These are phyloP conservation scores for Mormyrus iriodes DNA, from an alignment of 2,113 vertebrate genomes.

Conservation along the genomic window DNA sequence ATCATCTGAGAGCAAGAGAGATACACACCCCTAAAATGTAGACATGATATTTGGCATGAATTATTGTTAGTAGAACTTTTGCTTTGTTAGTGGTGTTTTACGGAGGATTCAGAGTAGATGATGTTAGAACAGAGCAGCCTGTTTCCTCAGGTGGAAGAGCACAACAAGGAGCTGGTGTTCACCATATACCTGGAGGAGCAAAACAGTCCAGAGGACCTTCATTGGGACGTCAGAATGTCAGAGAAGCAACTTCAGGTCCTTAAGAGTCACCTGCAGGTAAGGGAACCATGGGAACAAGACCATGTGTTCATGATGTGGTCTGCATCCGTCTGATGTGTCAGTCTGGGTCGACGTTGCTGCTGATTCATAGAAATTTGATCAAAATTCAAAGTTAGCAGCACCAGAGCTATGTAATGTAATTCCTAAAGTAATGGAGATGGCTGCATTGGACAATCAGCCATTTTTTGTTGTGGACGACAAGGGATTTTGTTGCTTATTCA, in stretches of 20 bases:
- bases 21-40: background rate
- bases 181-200: conserved; percentile 59
- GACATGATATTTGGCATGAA: background rate
- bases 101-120: background rate
- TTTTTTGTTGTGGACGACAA: too few species aligned
- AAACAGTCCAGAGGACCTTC: conserved; percentile 56
- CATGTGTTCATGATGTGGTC: background rate
- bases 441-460: too few species aligned
- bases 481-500: too few species aligned
- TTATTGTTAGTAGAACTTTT: background rate
- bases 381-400: background rate
- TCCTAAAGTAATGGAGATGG: too few species aligned
- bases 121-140: background rate
- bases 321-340: background rate
- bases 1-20: background rate
- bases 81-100: background rate
- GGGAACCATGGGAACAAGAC: background rate
- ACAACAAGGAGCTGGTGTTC: conserved; percentile 49
- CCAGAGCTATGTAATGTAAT: too few species aligned
- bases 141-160: conserved; percentile 42
- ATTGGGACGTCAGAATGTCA: conserved; percentile 61
- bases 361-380: background rate
- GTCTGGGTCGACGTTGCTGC: background rate
- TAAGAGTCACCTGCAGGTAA: conserved; percentile 57
- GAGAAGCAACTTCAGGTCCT: conserved; percentile 54